Conservation (phyloP, 2,888 invertebrate species). For the Drepanosiphum platanoidis region DNA sequence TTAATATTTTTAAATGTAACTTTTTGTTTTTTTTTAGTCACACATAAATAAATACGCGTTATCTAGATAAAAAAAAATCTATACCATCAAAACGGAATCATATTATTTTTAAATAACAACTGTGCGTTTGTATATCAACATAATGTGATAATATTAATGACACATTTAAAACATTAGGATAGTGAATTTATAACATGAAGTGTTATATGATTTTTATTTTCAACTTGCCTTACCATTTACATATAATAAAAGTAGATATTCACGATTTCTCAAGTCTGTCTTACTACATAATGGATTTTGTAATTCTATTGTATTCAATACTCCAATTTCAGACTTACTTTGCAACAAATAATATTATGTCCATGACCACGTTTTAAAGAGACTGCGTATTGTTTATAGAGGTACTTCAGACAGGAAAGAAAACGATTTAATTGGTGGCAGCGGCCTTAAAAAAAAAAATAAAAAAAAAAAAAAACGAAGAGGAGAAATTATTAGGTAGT, state of each 20-base stretch:
- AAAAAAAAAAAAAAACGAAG: not conserved
- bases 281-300: constrained; percentile 22
- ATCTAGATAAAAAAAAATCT: not conserved
- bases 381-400: constrained; percentile 36
- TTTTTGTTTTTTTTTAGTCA: too few relatives aligned
- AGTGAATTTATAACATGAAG: constrained; percentile 24
- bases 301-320: constrained; percentile 42
- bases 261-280: constrained; percentile 50
- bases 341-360: constrained; percentile 44
- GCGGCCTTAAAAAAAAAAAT: constrained; percentile 13
- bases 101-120: constrained; percentile 9
- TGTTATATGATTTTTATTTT: constrained; percentile 34
- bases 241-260: constrained; percentile 37
- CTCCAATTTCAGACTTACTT: constrained; percentile 21
- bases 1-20: too few relatives aligned
- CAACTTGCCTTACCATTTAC: constrained; percentile 1
- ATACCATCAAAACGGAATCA: constrained; percentile 5
- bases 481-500: constrained; percentile 35
- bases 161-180: not conserved
- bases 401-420: constrained; percentile 19
- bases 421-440: constrained; percentile 37
- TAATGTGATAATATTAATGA: constrained; percentile 18
- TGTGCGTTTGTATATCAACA: not conserved
- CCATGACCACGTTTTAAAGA: constrained; percentile 44
- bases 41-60: too few relatives aligned